A percentile compares a stretch with the other conserved stretches of the same genome.
Conservation (phyloP, 2,888 invertebrate species). For the Corbicula japonica region DNA sequence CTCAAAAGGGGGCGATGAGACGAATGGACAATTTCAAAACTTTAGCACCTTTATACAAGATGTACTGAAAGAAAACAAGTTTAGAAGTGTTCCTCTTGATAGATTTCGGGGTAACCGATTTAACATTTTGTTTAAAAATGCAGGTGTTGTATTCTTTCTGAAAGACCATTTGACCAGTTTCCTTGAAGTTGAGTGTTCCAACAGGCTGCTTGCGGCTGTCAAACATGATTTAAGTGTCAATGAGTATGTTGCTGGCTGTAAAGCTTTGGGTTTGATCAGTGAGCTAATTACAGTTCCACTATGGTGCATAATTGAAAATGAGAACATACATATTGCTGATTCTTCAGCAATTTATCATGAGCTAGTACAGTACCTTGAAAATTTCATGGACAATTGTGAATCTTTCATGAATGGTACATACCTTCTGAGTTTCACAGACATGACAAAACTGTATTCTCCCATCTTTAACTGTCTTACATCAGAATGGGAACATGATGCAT, state of each 20-base stretch:
- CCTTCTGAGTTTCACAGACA: constrained; percentile 7
- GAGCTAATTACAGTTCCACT: constrained; percentile 37
- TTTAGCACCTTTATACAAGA: constrained; percentile 19
- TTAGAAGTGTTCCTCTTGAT: constrained; percentile 34
- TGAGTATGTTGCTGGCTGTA: constrained; percentile 54
- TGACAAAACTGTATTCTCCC: constrained; percentile 8
- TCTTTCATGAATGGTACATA: constrained; percentile 23
- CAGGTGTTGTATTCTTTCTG: constrained; percentile 33
- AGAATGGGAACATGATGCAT: constrained; percentile 23
- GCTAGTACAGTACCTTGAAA: constrained; percentile 31
- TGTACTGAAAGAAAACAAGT: constrained; percentile 25
- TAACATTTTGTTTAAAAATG: constrained; percentile 52
- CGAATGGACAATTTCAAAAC: constrained; percentile 18
- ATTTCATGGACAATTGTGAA: constrained; percentile 9
- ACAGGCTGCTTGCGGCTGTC: constrained; percentile 24
- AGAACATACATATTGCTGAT: constrained; percentile 25
- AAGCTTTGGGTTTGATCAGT: constrained; percentile 51
- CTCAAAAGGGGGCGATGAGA: constrained; percentile 33
- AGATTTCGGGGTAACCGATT: constrained; percentile 54
- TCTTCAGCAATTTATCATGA: constrained; percentile 12
- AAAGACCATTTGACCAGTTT: constrained; percentile 13
- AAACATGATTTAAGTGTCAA: constrained; percentile 45
- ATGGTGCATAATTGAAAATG: constrained; percentile 39
- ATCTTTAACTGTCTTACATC: background rate
- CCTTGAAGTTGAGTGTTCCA: constrained; percentile 15